Evolutionary conservation across 2,888 invertebrate genomes (phyloP), one percentile per base, ranked within the genome.

Genomic region (Eristalinus aeneus): DNA sequence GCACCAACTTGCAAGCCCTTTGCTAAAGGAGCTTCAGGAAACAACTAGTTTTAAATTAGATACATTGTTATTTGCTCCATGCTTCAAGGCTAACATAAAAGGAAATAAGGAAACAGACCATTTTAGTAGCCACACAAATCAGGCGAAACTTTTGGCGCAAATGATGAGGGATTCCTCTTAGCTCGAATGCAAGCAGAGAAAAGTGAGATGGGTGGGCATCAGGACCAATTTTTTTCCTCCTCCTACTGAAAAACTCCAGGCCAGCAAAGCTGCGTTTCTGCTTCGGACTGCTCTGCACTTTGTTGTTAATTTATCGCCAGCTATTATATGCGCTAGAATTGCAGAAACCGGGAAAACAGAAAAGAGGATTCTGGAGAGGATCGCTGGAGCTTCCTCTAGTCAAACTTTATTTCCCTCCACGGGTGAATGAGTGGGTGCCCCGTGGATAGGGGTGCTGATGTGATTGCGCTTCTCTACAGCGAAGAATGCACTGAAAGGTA

Each of bases 261-360:
- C 46, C 46, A 46, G 8, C 16, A 46, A 2, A 16, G 46, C 16
- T 16, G 20, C 36, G 56, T 10, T 53, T 23, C 72, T 65, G 72
- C 27, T 68, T 16, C 36, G 34, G 54, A 75, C 79, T 78, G 60
- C 65, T 63, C n/a, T 63, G 68, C 67, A 80, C 67, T 76, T 72
- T 34, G 63, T 76, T 76, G 72, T 46, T 77, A 85, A 85, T 85
- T 85, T 85, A 85, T 85, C 53, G 85, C 31, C 72, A 31, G 72
- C 80, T 77, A 80, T 85, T 85, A 85, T 77, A 72, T 72, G 46
- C 67, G 72, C 54, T 77, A 67, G 65, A 54, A 56, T 54, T 65
- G 68, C 34, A 36, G 56, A 32, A 31, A 20, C 32, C 16, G 20
- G 32, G 16, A 31, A 20, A 31, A 68, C 8, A 46, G 34, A 20